Percentiles rank a stretch among this genome's conserved stretches.
phyloP scores from a whole-genome alignment of 2,888 invertebrate genomes.

The Hemaris fuciformis region DNA sequence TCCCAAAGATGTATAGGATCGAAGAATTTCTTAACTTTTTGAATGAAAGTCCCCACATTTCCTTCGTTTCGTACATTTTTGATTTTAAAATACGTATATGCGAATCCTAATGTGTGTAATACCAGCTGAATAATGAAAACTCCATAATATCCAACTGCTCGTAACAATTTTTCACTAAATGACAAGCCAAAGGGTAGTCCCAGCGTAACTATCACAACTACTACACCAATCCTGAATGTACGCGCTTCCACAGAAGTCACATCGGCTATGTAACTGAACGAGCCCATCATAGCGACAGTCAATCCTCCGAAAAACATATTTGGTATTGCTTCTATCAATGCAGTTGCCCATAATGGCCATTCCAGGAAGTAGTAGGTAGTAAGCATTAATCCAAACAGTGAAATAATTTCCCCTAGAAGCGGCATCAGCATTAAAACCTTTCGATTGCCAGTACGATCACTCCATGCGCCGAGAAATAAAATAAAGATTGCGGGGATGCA shows the following conservation, averaged over 20 bases:
- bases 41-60: constrained; percentile 43
- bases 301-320: constrained; percentile 82
- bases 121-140: constrained; percentile 58
- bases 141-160: constrained; percentile 71
- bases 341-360: constrained; percentile 79
- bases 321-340: constrained; percentile 77
- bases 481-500: constrained; percentile 80
- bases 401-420: constrained; percentile 77
- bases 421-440: constrained; percentile 81
- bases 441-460: constrained; percentile 80
- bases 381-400: constrained; percentile 73
- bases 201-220: constrained; percentile 76
- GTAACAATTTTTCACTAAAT: constrained; percentile 75
- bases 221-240: constrained; percentile 82
- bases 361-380: constrained; percentile 78
- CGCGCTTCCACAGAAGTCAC: constrained; percentile 81
- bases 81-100: constrained; percentile 59
- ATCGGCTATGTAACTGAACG: constrained; percentile 83
- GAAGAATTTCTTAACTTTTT: constrained; percentile 55
- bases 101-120: constrained; percentile 57
- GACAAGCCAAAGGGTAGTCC: constrained; percentile 75
- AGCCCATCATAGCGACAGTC: constrained; percentile 79
- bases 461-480: constrained; percentile 83
- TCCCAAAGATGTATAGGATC: constrained; percentile 64
- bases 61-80: constrained; percentile 55